A percentile compares a stretch with the other conserved stretches of the same genome.
These are phyloP conservation scores for Potamarius usumacintae DNA, from an alignment of 2,113 vertebrate species.

Conservation along the genomic window DNA sequence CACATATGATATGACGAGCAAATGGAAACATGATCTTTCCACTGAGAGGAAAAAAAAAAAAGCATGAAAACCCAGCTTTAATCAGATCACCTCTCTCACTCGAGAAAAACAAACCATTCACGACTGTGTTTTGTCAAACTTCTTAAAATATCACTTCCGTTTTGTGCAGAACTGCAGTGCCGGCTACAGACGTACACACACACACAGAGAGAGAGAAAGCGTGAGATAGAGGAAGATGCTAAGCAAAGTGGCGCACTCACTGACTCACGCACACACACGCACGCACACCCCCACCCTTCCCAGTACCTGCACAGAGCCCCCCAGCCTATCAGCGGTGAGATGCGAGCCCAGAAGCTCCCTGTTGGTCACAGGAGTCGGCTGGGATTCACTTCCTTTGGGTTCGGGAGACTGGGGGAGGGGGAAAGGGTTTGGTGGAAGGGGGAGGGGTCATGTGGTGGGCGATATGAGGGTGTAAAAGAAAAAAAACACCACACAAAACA, in stretches of 20 bases:
- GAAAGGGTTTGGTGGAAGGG: constrained; percentile 40
- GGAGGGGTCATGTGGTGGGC: constrained; percentile 20
- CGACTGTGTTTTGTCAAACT: no score
- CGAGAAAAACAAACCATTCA: no score
- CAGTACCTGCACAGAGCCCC: constrained; percentile 86
- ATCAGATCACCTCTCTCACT: no score
- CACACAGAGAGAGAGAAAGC: neutral
- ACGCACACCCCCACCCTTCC: constrained; percentile 14
- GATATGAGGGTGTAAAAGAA: constrained; percentile 45
- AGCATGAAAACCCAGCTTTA: no score
- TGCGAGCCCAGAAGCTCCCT: constrained; percentile 82
- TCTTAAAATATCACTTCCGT: no score
- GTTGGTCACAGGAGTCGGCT: constrained; percentile 79
- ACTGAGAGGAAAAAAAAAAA: no score
- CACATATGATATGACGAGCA: no score
- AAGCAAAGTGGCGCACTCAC: neutral
- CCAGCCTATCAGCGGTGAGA: constrained; percentile 83
- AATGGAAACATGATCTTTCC: no score
- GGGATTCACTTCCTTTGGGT: constrained; percentile 81
- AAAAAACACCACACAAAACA: neutral
- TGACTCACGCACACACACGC: neutral
- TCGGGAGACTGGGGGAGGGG: constrained; percentile 77
- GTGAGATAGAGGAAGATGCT: constrained; percentile 28
- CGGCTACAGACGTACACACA: neutral
- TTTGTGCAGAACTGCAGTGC: no score